Evolutionary conservation across 2,888 invertebrate species (phyloP).

Genomic region (Caenorhabditis sp.): DNA sequence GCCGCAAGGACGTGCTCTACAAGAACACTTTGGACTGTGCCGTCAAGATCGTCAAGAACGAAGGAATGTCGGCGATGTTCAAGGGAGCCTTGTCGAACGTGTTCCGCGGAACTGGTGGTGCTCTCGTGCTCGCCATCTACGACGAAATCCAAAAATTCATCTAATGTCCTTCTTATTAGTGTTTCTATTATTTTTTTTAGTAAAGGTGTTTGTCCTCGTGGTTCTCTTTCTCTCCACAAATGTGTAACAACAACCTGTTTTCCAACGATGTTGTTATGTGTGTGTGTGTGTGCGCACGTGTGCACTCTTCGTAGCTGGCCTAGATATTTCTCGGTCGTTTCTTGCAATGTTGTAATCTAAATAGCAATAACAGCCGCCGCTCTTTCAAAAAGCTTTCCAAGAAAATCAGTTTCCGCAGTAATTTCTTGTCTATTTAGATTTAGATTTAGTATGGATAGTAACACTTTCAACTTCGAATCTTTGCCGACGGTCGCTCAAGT

Average conservation of each 20-base stretch:
- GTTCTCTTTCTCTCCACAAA: not conserved
- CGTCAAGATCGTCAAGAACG: constrained; percentile 90
- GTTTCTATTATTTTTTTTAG: constrained; percentile 1
- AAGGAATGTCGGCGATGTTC: constrained; percentile 93
- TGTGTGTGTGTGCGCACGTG: too few species aligned
- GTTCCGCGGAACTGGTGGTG: constrained; percentile 91
- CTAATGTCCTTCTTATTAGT: constrained; percentile 29
- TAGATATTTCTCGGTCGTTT: constrained; percentile 10
- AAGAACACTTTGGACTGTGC: constrained; percentile 96
- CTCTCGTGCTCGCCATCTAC: constrained; percentile 93
- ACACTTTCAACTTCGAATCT: constrained; percentile 25
- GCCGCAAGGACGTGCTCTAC: constrained; percentile 92
- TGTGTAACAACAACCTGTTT: not conserved
- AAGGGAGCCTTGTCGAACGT: constrained; percentile 86
- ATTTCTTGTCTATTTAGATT: not conserved
- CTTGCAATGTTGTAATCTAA: not conserved
- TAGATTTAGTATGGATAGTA: constrained; percentile 26
- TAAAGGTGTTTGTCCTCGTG: constrained; percentile 4
- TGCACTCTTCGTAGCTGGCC: not conserved
- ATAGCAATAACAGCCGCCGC: not conserved
- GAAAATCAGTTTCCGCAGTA: too few species aligned
- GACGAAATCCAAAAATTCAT: constrained; percentile 87
- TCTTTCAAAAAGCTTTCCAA: too few species aligned
- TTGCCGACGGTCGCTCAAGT: constrained; percentile 39
- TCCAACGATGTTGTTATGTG: not conserved